Evolutionary conservation across 2,888 invertebrate genomes (phyloP), one percentile per base, ranked within the genome.

Genomic region (Tridacna crocea): DNA sequence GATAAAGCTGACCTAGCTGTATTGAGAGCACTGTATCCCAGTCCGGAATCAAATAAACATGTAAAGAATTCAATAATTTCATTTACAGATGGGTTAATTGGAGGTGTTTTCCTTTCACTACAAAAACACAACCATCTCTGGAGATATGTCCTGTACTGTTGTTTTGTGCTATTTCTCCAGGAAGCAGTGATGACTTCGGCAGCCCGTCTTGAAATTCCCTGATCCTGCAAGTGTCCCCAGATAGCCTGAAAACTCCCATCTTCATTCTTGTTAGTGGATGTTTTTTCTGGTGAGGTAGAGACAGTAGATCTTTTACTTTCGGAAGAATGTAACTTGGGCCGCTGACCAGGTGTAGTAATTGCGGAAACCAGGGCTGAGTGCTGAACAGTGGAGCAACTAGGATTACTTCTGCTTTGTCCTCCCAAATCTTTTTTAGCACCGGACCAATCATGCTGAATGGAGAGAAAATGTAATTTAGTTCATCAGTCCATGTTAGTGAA

Each of bases 71-170:
- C n/a, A 22, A 61, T 61, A 17, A 74, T 55, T 0, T 74, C 74
- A 47, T 58, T 74, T 19, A 26, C 63, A 63, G 63, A 26, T 63
- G 63, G 48, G 27, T n/a, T 36, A 36, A 36, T 36, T 36, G 36
- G 36, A 36, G 36, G 36, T 36, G 36, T 36, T 36, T 36, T 36
- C 47, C 19, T 27, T 72, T 80, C 72, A 83, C 77, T 11, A 78
- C 80, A 80, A 84, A 80, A 84, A n/a, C 46, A 63, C 72, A 81
- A 19, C 81, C 60, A 36, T 17, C 72, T 19, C 77, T 81, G 76
- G 4, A 26, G 36, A 36, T 36, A 36, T 36, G 60, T 36, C 79
- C 82, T 12, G 80, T 80, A 82, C 36, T 82, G 84, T 66, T 26
- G 75, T 51, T 77, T 36, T 10, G 79, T 84, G 19, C 70, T 36